Base-by-base conservation (phyloP, 2,797 vertebrate genomes). In the Gobionotothen gibberifrons region DNA sequence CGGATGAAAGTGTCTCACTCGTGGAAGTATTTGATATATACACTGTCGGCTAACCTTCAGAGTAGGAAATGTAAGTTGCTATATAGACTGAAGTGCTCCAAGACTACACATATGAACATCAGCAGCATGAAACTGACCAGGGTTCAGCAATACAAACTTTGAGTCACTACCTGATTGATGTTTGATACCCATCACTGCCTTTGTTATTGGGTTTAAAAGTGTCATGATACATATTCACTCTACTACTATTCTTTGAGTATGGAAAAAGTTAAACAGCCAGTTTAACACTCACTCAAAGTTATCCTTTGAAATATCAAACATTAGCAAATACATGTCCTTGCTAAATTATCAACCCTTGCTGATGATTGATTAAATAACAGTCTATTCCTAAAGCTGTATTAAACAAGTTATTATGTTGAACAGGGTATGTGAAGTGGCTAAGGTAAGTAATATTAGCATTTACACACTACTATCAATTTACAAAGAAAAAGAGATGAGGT, bases 381-480 rank as follows among this genome's bases (percentile, higher is more conserved):
- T 22, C 43, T 22, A 17, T 19, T 52, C 3, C 40, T 22, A 51
- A 54, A 19, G 29, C 12, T 47, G 32, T 4, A 16, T 82, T 53
- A 52, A 78, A 54, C 57, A 4, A 19, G 12, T 64, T 47, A 53
- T 56, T 72, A 68, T 43, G 55, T 40, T 46, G 19, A 59, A 69
- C 22, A 26, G 52, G 26, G 9, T 3, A 65, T 58, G 76, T 68
- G 39, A 52, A 47, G 21, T 42, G 3, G 29, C 13, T 2, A n/a
- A 46, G 5, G 4, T 62, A 15, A 71, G 77, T 69, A 58, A 76
- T 36, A 67, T 17, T 48, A 48, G 29, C 32, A 56, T 55, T 74
- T 32, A 48, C 40, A 3, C 39, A 7, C 29, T 19, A 46, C 49
- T 40, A 71, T 75, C 40, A 46, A 9, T 2, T 21, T 19, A 65